These are phyloP conservation scores for Thunnus albacares DNA, from an alignment of 2,797 vertebrate genomes.

Conservation along the genomic window DNA sequence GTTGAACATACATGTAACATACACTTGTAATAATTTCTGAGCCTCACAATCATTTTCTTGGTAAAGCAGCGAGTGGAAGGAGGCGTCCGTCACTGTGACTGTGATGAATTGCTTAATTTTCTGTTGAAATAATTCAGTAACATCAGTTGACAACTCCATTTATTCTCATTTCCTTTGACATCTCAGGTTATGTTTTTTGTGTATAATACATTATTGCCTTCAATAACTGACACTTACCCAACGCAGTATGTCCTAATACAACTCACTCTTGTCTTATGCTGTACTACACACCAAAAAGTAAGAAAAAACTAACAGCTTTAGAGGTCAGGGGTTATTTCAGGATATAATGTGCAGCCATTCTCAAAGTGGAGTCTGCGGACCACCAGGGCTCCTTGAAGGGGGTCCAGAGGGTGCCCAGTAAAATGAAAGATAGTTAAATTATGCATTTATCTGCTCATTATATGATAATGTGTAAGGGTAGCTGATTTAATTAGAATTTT, in stretches of 20 bases:
- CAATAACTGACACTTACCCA: neutral
- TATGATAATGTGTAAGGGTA: neutral
- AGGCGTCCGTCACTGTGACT: constrained; percentile 1
- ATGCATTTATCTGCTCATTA: neutral
- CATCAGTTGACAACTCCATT: neutral
- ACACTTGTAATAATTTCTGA: constrained; percentile 23
- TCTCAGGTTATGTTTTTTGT: constrained; percentile 37
- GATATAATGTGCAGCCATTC: neutral
- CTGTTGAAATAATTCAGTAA: constrained; percentile 12
- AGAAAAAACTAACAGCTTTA: neutral
- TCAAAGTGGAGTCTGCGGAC: neutral
- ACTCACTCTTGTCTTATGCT: neutral
- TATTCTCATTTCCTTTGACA: constrained; percentile 32
- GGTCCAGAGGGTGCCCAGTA: too few relatives aligned
- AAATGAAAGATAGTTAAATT: neutral
- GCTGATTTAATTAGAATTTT: neutral
- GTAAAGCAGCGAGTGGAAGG: neutral
- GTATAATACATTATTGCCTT: constrained; percentile 12
- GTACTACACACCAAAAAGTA: neutral
- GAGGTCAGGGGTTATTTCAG: neutral
- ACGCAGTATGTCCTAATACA: neutral
- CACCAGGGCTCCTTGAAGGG: neutral
- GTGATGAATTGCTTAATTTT: constrained; percentile 14
- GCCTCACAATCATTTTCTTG: neutral
- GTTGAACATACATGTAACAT: constrained; percentile 14